A percentile compares a stretch with the other conserved stretches of the same genome.
phyloP scores from a whole-genome alignment of 2,113 vertebrate genomes.

The Oreochromis tanganicae region DNA sequence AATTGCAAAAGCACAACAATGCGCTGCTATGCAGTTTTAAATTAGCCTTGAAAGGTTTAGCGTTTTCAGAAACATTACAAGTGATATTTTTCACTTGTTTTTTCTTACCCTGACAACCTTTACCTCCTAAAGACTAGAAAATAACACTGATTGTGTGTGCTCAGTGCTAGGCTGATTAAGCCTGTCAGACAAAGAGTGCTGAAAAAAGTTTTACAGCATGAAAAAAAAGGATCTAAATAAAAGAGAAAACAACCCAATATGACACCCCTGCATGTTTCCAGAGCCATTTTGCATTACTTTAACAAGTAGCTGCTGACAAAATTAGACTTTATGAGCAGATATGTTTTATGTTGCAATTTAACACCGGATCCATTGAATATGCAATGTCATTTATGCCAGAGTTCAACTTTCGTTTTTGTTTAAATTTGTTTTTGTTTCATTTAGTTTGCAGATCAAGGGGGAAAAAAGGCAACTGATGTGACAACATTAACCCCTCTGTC shows the following conservation, averaged over 20 bases:
- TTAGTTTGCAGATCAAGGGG: not conserved
- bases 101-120: not conserved
- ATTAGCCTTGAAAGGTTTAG: not conserved
- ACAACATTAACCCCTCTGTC: not conserved
- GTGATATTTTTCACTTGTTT: not conserved
- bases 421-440: not conserved
- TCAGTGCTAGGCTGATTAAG: not conserved
- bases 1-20: not conserved
- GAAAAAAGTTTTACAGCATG: not conserved
- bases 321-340: not conserved
- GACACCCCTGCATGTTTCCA: not conserved
- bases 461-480: rapidly evolving
- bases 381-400: not conserved
- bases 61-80: not conserved
- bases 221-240: not conserved
- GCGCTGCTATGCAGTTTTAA: not conserved
- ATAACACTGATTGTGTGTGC: not conserved
- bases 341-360: not conserved
- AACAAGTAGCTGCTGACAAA: not conserved
- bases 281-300: not conserved
- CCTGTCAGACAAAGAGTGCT: not conserved
- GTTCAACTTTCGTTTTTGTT: not conserved
- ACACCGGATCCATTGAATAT: not conserved
- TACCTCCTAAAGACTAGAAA: not conserved
- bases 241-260: not conserved